phyloP scores from a whole-genome alignment of 1,140 invertebrate species.

The Trichonephila inaurata region DNA sequence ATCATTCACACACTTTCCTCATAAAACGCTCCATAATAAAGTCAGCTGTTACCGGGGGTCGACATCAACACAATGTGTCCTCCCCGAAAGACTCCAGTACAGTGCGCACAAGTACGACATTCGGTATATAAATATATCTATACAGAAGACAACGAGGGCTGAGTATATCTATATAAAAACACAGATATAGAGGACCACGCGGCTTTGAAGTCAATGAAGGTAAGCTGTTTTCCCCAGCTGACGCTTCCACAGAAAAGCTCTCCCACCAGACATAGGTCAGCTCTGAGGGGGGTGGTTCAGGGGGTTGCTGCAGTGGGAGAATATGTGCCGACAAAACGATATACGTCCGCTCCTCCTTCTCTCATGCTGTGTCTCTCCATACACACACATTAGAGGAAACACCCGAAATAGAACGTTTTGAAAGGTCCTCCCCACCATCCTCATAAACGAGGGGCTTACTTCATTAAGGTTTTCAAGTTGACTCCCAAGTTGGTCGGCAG shows the following conservation, averaged over 20 bases:
- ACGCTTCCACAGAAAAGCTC: slow-evolving; percentile 44
- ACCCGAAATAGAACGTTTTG: slow-evolving; percentile 58
- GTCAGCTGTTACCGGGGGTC: slow-evolving; percentile 41
- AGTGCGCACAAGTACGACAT: not conserved
- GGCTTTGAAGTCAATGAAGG: slow-evolving; percentile 67
- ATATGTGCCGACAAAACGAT: slow-evolving; percentile 67
- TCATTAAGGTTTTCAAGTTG: slow-evolving; percentile 70
- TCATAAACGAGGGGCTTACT: slow-evolving; percentile 68
- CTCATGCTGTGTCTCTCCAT: slow-evolving; percentile 57
- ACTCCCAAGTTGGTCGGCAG: slow-evolving; percentile 64
- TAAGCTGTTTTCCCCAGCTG: slow-evolving; percentile 68
- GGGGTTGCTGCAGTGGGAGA: slow-evolving; percentile 8
- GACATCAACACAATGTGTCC: not conserved
- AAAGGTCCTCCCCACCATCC: slow-evolving; percentile 20
- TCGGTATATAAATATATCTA: not conserved
- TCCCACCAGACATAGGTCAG: slow-evolving; percentile 59
- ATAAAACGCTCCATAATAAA: slow-evolving; percentile 25
- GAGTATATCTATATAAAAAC: slow-evolving; percentile 45
- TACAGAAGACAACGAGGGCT: not conserved
- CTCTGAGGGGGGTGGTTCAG: not conserved
- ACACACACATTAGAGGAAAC: slow-evolving; percentile 29
- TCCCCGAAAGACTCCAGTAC: not conserved
- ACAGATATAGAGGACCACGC: slow-evolving; percentile 53
- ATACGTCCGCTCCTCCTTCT: slow-evolving; percentile 59
- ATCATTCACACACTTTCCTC: not conserved